These are phyloP conservation scores for Stenichneumon culpator DNA, from an alignment of 2,888 invertebrate species.

Conservation along the genomic window DNA sequence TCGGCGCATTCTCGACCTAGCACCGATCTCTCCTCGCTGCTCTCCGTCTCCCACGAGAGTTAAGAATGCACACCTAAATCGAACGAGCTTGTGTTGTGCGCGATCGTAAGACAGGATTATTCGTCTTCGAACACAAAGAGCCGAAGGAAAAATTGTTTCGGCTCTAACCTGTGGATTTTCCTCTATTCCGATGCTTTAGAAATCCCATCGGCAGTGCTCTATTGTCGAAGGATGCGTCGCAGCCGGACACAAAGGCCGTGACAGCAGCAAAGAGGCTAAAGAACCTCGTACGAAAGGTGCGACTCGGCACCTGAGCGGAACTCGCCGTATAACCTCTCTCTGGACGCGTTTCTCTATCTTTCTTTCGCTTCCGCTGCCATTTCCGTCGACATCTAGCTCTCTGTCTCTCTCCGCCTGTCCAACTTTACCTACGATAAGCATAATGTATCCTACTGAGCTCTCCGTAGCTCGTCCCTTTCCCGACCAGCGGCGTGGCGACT, in stretches of 20 bases:
- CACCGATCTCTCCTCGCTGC: background rate
- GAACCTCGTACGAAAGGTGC: constrained; percentile 30
- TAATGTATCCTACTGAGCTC: constrained; percentile 18
- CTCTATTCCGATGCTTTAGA: constrained; percentile 10
- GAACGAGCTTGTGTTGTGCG: background rate
- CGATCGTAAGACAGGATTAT: constrained; percentile 9
- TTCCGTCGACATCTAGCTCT: constrained; percentile 33
- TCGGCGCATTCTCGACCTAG: background rate
- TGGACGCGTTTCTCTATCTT: constrained; percentile 10
- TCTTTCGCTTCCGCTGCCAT: constrained; percentile 45
- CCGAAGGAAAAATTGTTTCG: constrained; percentile 2
- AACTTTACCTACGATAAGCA: constrained; percentile 20
- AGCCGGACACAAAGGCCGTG: constrained; percentile 32
- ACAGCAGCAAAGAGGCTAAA: constrained; percentile 30
- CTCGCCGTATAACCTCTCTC: constrained; percentile 32
- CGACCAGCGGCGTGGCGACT: constrained; percentile 26
- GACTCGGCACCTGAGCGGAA: constrained; percentile 59
- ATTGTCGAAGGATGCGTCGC: constrained; percentile 51
- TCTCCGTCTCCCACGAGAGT: background rate
- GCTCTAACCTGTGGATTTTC: constrained; percentile 31
- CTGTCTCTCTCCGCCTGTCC: constrained; percentile 7
- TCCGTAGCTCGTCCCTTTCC: constrained; percentile 46
- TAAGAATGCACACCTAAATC: background rate
- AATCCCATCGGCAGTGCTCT: constrained; percentile 33
- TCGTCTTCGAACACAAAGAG: constrained; percentile 14